A percentile compares a stretch with the other conserved stretches of the same genome.
phyloP scores from a whole-genome alignment of 2,797 vertebrate genomes.

The Neosalanx taihuensis region DNA sequence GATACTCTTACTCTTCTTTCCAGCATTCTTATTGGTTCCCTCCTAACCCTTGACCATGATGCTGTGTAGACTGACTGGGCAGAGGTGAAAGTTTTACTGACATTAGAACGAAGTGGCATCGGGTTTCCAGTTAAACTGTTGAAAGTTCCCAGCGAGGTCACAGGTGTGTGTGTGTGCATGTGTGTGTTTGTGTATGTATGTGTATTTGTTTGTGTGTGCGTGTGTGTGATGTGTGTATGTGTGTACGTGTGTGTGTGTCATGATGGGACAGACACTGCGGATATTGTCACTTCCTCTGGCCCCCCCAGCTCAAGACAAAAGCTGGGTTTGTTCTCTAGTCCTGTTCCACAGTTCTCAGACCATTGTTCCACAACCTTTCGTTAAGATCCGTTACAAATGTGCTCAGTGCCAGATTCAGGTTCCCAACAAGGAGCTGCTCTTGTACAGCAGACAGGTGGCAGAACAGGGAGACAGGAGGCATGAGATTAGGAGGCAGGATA shows the following conservation, averaged over 20 bases:
- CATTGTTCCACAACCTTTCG: conserved; percentile 70
- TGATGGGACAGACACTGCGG: not conserved
- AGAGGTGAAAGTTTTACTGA: too few relatives aligned
- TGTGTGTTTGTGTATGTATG: not conserved
- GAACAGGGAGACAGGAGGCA: not conserved
- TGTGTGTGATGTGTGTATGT: too few relatives aligned
- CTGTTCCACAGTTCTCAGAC: conserved; percentile 57
- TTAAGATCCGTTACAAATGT: conserved; percentile 76
- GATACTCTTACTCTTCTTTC: too few relatives aligned
- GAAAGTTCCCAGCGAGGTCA: not conserved
- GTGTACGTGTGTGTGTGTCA: not conserved
- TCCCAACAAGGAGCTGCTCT: not conserved
- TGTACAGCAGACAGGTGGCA: not conserved
- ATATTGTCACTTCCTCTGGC: not conserved
- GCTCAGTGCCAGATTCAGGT: conserved; percentile 76
- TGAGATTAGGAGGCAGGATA: conserved; percentile 50
- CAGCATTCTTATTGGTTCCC: too few relatives aligned
- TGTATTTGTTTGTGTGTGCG: not conserved
- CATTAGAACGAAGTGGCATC: too few relatives aligned
- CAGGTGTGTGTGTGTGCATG: not conserved
- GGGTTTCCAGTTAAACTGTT: not conserved
- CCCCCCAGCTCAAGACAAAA: not conserved
- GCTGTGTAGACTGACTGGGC: too few relatives aligned
- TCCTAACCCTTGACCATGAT: too few relatives aligned
- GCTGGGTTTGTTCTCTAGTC: conserved; percentile 50